Evolutionary conservation across 2,888 invertebrate species (phyloP).

Genomic region (Heliconius erato): DNA sequence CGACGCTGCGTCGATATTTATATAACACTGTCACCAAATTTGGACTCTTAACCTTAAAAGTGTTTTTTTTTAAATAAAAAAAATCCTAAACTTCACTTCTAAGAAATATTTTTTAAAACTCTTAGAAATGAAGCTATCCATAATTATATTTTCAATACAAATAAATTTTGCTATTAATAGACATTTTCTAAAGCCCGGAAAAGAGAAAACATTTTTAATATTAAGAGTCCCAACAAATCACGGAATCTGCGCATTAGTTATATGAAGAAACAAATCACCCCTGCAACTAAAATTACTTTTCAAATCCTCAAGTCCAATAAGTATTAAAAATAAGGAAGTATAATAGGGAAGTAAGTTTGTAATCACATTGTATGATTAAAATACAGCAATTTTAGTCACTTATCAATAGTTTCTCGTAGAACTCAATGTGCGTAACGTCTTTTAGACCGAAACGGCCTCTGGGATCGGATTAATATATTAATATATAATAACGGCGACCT

Average conservation of each 20-base stretch:
- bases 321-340: constrained; percentile 19
- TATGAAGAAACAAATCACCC: constrained; percentile 15
- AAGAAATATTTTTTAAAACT: too few species aligned
- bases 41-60: constrained; percentile 7
- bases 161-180: background rate
- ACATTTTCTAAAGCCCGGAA: background rate
- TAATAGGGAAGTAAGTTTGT: constrained; percentile 8
- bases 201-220: constrained; percentile 14
- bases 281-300: constrained; percentile 19
- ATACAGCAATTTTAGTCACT: background rate
- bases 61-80: background rate
- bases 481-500: constrained; percentile 37
- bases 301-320: constrained; percentile 21
- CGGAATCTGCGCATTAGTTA: background rate
- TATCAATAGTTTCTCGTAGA: constrained; percentile 21
- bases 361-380: background rate
- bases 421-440: constrained; percentile 26
- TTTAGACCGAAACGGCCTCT: constrained; percentile 16
- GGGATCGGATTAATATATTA: constrained; percentile 37
- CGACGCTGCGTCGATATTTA: constrained; percentile 23
- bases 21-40: constrained; percentile 28
- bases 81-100: too few species aligned
- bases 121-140: constrained; percentile 1
- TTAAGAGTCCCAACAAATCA: constrained; percentile 7
- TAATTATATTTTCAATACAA: background rate